Evolutionary conservation across 2,113 vertebrate genomes (phyloP).

Genomic region (Sinocyclocheilus maitianheensis): DNA sequence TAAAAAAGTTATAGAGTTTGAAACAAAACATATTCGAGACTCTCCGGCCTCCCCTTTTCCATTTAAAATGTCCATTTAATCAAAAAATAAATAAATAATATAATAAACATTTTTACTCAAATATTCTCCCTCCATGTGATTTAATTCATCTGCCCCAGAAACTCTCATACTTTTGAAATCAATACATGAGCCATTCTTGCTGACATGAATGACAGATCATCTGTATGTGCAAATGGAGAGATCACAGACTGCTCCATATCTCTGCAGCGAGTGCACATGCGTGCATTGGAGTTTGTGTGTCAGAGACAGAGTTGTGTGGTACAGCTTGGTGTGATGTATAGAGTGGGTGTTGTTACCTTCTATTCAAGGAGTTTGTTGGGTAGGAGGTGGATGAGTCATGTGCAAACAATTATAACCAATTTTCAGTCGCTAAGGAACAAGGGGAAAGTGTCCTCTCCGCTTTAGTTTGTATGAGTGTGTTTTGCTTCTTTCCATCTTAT

Average conservation of each 20-base stretch:
- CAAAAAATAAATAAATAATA: too few relatives aligned
- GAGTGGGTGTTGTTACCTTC: constrained; percentile 59
- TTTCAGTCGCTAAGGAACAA: constrained; percentile 61
- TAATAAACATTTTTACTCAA: too few relatives aligned
- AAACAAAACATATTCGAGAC: too few relatives aligned
- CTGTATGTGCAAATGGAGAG: background rate
- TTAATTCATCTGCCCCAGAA: background rate
- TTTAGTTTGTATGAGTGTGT: constrained; percentile 45
- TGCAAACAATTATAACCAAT: constrained; percentile 63
- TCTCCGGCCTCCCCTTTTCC: too few relatives aligned
- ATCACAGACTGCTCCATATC: background rate
- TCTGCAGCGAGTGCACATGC: background rate
- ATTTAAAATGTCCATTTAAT: too few relatives aligned
- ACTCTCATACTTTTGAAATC: constrained; percentile 3
- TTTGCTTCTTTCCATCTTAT: constrained; percentile 27
- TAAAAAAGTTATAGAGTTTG: too few relatives aligned
- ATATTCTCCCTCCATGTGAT: too few relatives aligned
- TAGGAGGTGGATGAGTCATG: constrained; percentile 61
- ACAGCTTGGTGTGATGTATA: constrained; percentile 50
- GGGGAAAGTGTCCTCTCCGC: constrained; percentile 51
- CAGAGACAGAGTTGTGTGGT: constrained; percentile 30
- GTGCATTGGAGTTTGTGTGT: constrained; percentile 15
- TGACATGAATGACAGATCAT: background rate
- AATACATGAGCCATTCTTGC: background rate
- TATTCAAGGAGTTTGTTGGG: constrained; percentile 62